Evolutionary conservation across 1,140 invertebrate species (phyloP), one percentile per base, ranked within the genome.

Genomic region (Drosophila quadrilineata): DNA sequence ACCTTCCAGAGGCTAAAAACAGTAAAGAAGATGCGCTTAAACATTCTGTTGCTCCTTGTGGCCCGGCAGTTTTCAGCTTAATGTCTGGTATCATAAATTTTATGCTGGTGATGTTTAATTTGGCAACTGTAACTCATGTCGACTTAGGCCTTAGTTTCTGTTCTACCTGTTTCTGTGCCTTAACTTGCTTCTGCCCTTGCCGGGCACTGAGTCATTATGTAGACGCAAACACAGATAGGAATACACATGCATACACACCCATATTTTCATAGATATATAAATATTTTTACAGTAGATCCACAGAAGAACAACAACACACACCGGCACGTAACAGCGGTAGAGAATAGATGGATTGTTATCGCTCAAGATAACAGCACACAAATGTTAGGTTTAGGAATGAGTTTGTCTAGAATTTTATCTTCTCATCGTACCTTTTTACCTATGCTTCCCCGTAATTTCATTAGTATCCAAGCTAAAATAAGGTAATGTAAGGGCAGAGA

Each of bases 291-390:
- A 46, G 22, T 35, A 59, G 66, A 46, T 16, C 19, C 33, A 12
- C 6, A 16, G 49, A 52, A 22, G n/a, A 52, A 22, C 28, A 60
- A 45, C 41, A 70, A 22, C 35, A 41, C 10, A 53, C 56, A 69
- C 66, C 36, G 36, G 54, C 64, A 85, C 60, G 74, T 77, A 53
- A 41, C 31, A 31, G 43, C 57, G 72, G 60, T 62, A 85, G 79
- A 79, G 74, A 84, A 84, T 79, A 84, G 79, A 84, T 84, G 75
- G 79, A 84, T 84, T 84, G 79, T 84, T 85, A 84, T 85, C 79
- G 80, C 63, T 85, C 74, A 85, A 85, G 80, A 84, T 84, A 85
- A 85, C 52, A 59, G 56, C 57, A 41, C 16, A 26, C 26, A 29
- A 9, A 24, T 3, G 6, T 16, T 16, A n/a, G 21, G 22, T 12